Conservation (phyloP, 1,140 invertebrate genomes). For the Chironomus striatipennis region DNA sequence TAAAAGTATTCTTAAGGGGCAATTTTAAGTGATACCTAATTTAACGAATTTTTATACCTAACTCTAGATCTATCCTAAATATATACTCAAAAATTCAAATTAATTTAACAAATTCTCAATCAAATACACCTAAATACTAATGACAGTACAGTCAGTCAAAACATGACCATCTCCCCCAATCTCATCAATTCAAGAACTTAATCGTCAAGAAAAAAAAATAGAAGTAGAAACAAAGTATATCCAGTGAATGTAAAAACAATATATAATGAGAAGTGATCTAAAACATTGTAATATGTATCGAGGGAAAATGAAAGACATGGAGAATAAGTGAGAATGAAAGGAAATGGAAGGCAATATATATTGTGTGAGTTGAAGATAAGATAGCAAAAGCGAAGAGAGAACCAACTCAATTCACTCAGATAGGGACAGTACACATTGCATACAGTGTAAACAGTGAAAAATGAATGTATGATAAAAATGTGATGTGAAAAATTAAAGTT, state of each 20-base stretch:
- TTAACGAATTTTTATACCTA: no score
- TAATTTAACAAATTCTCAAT: no score
- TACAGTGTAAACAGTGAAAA: background rate
- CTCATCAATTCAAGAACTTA: background rate
- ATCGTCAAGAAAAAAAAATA: background rate
- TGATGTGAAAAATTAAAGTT: slow-evolving; percentile 14
- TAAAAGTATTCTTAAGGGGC: no score
- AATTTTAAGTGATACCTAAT: no score
- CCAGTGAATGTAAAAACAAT: background rate
- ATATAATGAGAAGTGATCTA: slow-evolving; percentile 21
- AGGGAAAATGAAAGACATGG: background rate
- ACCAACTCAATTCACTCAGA: no score
- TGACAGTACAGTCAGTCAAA: no score
- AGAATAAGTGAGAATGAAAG: background rate
- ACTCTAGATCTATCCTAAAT: no score
- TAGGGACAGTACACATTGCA: no score
- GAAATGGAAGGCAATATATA: slow-evolving; percentile 13
- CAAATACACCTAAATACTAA: no score
- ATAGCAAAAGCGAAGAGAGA: background rate
- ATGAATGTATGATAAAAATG: background rate
- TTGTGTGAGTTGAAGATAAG: background rate
- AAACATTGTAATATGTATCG: slow-evolving; percentile 23
- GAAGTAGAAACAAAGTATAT: background rate
- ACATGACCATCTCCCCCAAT: no score
- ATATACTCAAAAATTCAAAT: no score